phyloP scores from a whole-genome alignment of 2,113 vertebrate genomes.

The Campylomormyrus tamandua region DNA sequence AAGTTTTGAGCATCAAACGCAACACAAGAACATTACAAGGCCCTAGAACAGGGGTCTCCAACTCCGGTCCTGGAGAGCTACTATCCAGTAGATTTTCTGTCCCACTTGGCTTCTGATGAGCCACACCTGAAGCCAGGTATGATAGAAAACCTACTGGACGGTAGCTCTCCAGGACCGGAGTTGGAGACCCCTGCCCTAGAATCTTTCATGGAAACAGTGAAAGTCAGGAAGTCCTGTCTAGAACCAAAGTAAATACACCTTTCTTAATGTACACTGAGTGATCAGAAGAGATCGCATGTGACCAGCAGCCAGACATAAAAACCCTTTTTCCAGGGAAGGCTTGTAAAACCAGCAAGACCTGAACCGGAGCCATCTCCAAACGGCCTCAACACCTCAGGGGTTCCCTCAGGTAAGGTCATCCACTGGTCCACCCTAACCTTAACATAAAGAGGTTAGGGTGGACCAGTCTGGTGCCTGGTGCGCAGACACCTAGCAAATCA shows the following conservation, averaged over 20 bases:
- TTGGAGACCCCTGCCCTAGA: neutral
- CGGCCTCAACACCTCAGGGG: neutral
- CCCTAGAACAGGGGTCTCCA: neutral
- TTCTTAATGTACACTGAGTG: neutral
- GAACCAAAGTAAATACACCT: neutral
- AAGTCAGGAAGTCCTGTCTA: neutral
- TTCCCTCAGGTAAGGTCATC: neutral
- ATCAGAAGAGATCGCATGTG: neutral
- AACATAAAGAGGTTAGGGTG: neutral
- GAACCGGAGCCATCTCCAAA: neutral
- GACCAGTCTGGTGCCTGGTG: no score
- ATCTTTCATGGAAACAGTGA: neutral
- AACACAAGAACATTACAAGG: neutral
- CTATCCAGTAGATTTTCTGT: no score
- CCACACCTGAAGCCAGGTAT: no score
- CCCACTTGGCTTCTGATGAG: no score
- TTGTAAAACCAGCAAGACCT: neutral
- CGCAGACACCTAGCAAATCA: neutral
- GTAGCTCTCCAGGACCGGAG: no score
- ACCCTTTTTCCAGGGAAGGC: neutral
- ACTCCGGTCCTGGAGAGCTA: no score
- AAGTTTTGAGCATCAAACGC: neutral
- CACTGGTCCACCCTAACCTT: neutral
- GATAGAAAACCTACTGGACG: no score
- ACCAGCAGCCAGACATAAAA: neutral